These are phyloP conservation scores for Anolis apletophallus DNA, from an alignment of 2,797 vertebrate species.

Conservation along the genomic window DNA sequence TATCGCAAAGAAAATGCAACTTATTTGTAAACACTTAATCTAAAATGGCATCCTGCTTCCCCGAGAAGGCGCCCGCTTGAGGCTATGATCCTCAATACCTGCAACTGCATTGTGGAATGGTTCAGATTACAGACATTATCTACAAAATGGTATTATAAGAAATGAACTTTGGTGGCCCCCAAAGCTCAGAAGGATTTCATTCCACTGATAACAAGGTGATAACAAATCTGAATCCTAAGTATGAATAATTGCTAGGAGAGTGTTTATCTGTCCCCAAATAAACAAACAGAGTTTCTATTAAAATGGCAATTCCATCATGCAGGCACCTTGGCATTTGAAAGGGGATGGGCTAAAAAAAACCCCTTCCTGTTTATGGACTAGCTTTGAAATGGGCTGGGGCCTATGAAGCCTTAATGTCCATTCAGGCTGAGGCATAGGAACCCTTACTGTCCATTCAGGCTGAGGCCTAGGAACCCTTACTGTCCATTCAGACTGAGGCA, in stretches of 20 bases:
- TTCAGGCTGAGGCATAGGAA: no score
- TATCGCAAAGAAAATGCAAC: background rate
- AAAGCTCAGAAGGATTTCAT: background rate
- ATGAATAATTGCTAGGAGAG: background rate
- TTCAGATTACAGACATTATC: constrained; percentile 5
- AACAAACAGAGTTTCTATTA: background rate
- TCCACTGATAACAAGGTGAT: background rate
- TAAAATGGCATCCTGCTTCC: background rate
- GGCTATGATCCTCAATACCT: background rate
- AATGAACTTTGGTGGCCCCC: background rate
- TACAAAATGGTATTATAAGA: constrained; percentile 1
- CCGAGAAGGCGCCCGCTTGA: background rate
- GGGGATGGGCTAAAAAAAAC: background rate
- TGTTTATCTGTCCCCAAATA: background rate
- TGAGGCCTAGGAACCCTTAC: no score
- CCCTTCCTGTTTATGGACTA: no score
- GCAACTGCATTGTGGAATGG: background rate
- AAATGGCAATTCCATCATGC: background rate
- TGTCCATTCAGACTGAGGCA: no score
- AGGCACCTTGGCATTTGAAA: background rate
- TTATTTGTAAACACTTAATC: background rate
- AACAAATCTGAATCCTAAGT: background rate
- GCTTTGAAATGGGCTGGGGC: no score
- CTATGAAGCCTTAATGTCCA: no score
- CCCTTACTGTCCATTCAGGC: no score